Conservation (phyloP, 2,888 invertebrate species). For the Nephrotoma guestfalica region DNA sequence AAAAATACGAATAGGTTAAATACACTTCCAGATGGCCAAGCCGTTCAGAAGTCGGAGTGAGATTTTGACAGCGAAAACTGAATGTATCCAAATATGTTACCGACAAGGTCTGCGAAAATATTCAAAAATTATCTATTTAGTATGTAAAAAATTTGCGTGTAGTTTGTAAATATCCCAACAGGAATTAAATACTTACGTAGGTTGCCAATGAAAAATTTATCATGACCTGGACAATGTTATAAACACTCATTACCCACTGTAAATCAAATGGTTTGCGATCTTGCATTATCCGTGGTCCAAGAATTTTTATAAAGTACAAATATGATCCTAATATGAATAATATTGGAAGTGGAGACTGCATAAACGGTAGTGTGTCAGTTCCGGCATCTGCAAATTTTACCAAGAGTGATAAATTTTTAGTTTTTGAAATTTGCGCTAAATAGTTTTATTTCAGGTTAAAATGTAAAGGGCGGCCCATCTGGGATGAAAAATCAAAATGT, state of each 20-base stretch:
- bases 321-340: constrained; percentile 41
- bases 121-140: not conserved
- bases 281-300: constrained; percentile 57
- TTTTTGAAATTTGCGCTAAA: not conserved
- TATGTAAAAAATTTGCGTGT: not conserved
- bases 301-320: constrained; percentile 46
- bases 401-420: not conserved
- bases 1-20: constrained; percentile 38
- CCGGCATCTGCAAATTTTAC: constrained; percentile 37
- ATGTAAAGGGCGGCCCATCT: too few relatives aligned
- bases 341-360: constrained; percentile 46
- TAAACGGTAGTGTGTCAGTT: constrained; percentile 47
- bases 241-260: constrained; percentile 43
- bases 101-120: not conserved
- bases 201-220: constrained; percentile 39
- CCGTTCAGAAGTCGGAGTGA: not conserved
- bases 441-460: too few relatives aligned
- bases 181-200: constrained; percentile 30
- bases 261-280: constrained; percentile 45
- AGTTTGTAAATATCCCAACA: too few relatives aligned
- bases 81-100: not conserved
- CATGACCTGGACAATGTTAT: constrained; percentile 50
- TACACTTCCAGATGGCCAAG: not conserved
- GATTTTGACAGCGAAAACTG: not conserved
- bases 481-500: too few relatives aligned